Conservation (phyloP, 2,888 invertebrate genomes). For the Conistra vaccinii region DNA sequence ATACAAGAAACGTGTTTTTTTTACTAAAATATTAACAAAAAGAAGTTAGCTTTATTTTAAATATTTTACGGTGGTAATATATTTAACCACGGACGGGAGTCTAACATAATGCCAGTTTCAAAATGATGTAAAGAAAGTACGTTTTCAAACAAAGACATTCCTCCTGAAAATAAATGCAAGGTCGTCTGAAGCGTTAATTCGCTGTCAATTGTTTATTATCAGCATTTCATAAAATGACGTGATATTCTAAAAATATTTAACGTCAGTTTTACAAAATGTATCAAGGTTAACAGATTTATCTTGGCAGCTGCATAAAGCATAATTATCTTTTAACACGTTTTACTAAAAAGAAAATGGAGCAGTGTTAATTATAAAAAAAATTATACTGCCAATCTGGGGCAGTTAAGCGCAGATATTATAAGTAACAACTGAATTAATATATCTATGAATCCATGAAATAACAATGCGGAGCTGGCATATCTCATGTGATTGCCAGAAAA, state of each 20-base stretch:
- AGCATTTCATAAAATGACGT: neutral
- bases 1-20: too few relatives aligned
- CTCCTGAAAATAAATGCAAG: neutral
- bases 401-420: neutral
- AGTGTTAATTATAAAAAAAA: neutral
- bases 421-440: neutral
- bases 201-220: neutral
- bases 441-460: neutral
- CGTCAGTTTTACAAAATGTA: neutral
- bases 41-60: too few relatives aligned
- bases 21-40: too few relatives aligned
- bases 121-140: too few relatives aligned
- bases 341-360: neutral
- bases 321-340: neutral
- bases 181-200: neutral
- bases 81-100: too few relatives aligned
- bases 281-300: neutral
- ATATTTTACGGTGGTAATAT: too few relatives aligned
- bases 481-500: neutral
- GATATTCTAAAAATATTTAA: constrained; percentile 1
- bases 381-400: neutral
- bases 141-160: neutral
- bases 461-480: neutral
- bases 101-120: too few relatives aligned
- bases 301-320: neutral